Percentiles rank a stretch among this genome's conserved stretches.
Evolutionary conservation across 2,888 invertebrate genomes (phyloP).

Genomic region (Rotaria socialis): DNA sequence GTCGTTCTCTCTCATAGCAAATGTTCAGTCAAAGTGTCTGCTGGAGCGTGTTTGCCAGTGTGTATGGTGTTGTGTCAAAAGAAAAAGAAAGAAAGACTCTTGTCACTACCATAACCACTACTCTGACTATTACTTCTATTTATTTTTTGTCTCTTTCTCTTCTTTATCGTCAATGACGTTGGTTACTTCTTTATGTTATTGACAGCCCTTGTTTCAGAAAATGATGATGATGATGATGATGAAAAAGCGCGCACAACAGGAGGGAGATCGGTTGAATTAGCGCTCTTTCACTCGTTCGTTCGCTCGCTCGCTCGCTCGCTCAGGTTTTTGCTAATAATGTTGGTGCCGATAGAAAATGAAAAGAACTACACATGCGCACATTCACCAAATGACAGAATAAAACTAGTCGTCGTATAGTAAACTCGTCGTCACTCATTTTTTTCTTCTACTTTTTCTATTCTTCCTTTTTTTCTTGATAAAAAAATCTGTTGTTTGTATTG

Average conservation of each 20-base stretch:
- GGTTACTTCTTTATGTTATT: not conserved
- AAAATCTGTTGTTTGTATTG: not conserved
- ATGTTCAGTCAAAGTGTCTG: not conserved
- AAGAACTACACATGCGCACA: not conserved
- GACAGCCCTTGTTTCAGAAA: not conserved
- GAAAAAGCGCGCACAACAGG: not conserved
- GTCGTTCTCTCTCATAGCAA: not conserved
- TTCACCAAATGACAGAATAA: not conserved
- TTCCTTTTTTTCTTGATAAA: conserved; percentile 7
- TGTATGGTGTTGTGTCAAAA: not conserved
- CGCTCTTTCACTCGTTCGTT: not conserved
- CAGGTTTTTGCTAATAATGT: not conserved
- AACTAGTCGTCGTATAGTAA: not conserved
- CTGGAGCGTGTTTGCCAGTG: not conserved
- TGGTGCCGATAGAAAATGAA: not conserved
- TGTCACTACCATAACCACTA: not conserved
- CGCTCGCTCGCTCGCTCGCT: not conserved
- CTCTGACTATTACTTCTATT: not conserved
- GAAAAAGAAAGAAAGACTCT: not conserved
- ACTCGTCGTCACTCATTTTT: not conserved
- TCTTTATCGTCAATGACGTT: not conserved
- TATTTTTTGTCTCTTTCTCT: not conserved
- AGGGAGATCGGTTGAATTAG: not conserved
- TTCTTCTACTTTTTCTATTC: not conserved
- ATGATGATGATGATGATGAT: not conserved